A percentile compares a stretch with the other conserved stretches of the same genome.
Evolutionary conservation across 1,140 invertebrate species (phyloP).

Genomic region (Acromyrmex heyeri): DNA sequence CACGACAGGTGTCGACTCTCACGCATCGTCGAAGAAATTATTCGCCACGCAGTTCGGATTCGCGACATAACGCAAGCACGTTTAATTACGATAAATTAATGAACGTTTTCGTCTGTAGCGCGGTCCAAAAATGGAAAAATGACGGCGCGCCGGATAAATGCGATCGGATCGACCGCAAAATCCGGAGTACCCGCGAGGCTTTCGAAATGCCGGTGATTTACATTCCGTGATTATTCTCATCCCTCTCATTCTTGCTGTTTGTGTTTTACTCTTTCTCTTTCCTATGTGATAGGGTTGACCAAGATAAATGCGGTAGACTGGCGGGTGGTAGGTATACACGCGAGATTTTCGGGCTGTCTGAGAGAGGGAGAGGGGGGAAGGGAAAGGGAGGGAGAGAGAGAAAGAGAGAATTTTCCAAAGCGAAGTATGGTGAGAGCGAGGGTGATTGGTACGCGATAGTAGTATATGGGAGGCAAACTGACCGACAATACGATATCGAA

Average conservation of each 20-base stretch:
- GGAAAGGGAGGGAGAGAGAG: neutral
- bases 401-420: neutral
- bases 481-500: neutral
- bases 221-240: constrained; percentile 24
- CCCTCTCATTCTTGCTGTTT: neutral
- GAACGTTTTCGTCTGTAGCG: neutral
- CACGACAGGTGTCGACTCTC: constrained; percentile 22
- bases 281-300: constrained; percentile 16
- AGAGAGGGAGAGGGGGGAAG: neutral
- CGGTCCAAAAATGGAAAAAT: constrained; percentile 2
- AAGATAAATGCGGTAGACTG: constrained; percentile 53
- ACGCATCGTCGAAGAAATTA: too few relatives aligned
- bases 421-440: constrained; percentile 3
- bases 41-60: too few relatives aligned
- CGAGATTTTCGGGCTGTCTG: constrained; percentile 39
- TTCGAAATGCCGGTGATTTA: constrained; percentile 45
- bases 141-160: constrained; percentile 47
- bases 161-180: constrained; percentile 50
- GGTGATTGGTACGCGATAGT: neutral
- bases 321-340: constrained; percentile 8
- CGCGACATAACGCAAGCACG: neutral
- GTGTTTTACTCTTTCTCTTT: neutral
- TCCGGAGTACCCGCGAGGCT: constrained; percentile 34
- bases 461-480: constrained; percentile 6
- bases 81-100: constrained; percentile 48